Conservation (phyloP, 2,113 vertebrate species). For the Theristicus caerulescens region DNA sequence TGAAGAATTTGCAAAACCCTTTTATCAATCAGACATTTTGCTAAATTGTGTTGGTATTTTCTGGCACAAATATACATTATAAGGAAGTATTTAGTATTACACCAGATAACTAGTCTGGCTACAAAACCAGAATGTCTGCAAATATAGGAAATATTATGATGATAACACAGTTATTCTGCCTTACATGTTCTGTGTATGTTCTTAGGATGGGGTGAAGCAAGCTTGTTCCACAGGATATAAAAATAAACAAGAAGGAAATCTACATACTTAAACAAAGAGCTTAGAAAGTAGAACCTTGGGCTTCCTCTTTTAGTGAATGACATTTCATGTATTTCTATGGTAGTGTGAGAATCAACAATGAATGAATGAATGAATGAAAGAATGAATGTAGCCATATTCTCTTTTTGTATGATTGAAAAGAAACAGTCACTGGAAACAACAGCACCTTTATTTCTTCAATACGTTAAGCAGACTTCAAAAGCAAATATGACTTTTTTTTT, state of each 20-base stretch:
- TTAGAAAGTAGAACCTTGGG: neutral
- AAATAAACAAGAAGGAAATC: neutral
- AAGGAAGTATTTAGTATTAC: neutral
- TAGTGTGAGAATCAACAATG: neutral
- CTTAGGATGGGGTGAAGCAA: neutral
- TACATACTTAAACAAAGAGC: neutral
- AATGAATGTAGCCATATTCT: neutral
- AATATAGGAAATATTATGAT: neutral
- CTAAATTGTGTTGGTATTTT: slow-evolving; percentile 21
- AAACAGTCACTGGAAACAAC: neutral
- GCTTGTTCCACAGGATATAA: neutral
- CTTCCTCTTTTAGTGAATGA: neutral
- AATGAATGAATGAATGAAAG: neutral
- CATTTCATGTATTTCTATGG: rapidly evolving
- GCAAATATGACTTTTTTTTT: neutral
- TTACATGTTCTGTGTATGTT: neutral
- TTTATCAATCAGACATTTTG: neutral
- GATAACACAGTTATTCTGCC: neutral
- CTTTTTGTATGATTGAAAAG: neutral
- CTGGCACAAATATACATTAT: neutral
- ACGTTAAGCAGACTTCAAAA: neutral
- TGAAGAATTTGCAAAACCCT: slow-evolving; percentile 11
- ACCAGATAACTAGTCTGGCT: neutral
- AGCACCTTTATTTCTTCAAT: neutral
- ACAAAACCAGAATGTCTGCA: slow-evolving; percentile 3